Evolutionary conservation across 30 jellyfish, hydroid and myxozoan genomes (phyloP).

Genomic region (Haliclystus octoradiatus): DNA sequence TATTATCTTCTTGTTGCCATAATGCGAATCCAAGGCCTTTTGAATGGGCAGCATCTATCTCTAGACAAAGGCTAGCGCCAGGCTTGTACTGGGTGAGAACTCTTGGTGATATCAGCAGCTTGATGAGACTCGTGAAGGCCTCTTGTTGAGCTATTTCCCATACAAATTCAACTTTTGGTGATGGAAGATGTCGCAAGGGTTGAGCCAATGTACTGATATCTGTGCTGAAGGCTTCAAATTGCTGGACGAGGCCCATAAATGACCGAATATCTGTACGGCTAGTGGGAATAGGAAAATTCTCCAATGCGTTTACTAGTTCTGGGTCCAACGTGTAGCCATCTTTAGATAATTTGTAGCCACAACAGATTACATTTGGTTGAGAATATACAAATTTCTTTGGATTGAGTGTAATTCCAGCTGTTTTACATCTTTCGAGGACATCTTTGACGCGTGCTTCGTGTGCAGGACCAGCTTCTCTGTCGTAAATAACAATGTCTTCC

Average conservation of each 20-base stretch:
- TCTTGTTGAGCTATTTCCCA: neutral
- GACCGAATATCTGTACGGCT: neutral
- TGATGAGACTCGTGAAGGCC: neutral
- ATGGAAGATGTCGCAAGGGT: neutral
- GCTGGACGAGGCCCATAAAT: neutral
- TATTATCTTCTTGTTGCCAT: neutral
- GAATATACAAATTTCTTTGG: neutral
- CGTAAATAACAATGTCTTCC: neutral
- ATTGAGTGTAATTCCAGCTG: neutral
- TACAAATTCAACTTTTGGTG: neutral
- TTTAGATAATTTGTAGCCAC: neutral
- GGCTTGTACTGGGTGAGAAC: neutral
- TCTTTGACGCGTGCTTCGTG: neutral
- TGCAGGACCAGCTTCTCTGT: neutral
- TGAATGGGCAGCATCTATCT: neutral
- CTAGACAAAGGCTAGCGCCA: neutral
- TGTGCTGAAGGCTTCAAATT: neutral
- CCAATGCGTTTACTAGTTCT: neutral
- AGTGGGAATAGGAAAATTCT: neutral
- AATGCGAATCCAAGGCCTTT: neutral
- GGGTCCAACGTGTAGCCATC: neutral
- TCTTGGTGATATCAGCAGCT: neutral
- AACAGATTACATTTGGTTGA: neutral
- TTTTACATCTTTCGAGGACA: neutral
- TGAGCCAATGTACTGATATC: neutral